Evolutionary conservation across 2,797 vertebrate genomes (phyloP).

Genomic region (Huso huso): DNA sequence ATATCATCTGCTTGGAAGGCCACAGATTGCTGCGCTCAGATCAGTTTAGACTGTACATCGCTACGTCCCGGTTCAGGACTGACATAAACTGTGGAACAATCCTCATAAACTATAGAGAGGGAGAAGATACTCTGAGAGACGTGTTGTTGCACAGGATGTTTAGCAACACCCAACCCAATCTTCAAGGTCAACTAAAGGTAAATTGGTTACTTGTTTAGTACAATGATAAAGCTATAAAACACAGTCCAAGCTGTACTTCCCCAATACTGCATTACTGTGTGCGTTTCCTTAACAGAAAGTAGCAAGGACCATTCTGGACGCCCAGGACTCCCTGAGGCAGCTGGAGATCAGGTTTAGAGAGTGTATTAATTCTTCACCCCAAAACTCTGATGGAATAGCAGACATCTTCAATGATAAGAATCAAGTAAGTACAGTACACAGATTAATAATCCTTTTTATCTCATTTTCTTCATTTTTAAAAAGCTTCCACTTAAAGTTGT

Average conservation of each 20-base stretch:
- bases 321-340: conserved; percentile 10
- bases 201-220: too few relatives aligned
- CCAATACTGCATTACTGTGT: background rate
- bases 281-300: conserved; percentile 12
- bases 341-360: conserved; percentile 8
- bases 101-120: conserved; percentile 17
- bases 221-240: too few relatives aligned
- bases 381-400: conserved; percentile 14
- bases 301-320: conserved; percentile 11
- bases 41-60: conserved; percentile 6
- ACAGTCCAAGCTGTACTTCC: background rate
- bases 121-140: conserved; percentile 6
- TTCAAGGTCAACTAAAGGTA: background rate
- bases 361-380: conserved; percentile 20
- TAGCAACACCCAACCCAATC: background rate
- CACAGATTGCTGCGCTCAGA: conserved; percentile 16
- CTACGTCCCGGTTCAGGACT: conserved; percentile 6
- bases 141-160: conserved; percentile 7
- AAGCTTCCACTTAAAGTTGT: background rate
- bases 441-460: background rate
- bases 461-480: background rate
- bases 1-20: conserved; percentile 18
- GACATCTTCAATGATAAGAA: conserved; percentile 21
- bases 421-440: conserved; percentile 11
- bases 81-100: conserved; percentile 18